Evolutionary conservation across 2,888 invertebrate genomes (phyloP), one percentile per base, ranked within the genome.

Genomic region (Caenorhabditis auriculariae): DNA sequence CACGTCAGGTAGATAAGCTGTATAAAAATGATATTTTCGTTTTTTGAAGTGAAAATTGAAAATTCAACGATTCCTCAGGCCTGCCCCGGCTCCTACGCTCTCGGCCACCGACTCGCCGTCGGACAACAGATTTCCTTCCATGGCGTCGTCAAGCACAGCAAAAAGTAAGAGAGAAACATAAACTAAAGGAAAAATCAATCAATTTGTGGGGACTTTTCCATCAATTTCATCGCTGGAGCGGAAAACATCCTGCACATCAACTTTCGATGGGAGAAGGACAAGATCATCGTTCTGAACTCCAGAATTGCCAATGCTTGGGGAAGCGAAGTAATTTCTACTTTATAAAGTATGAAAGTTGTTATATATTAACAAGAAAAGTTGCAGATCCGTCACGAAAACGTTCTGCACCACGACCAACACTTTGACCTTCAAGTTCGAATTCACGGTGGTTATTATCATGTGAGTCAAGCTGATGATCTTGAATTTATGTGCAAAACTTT

Each of bases 351-450:
- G n/a, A 9, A 7, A 27, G 17, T 19, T 0, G 7, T 4, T 0
- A n/a, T 1, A 21, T 7, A 4, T 19, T 28, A 15, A 24, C 24
- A 38, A 9, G 32, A 15, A 35, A 45, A n/a, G 2, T 48, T 54
- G 21, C 41, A 60, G 60, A 45, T 61, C 39, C 35, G 44, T 15
- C 60, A 61, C 45, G 43, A 46, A 23, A 61, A 61, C 60, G 56
- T 56, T 35, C 56, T 61, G 4, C 60, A 61, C 42, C 55, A 56
- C 49, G 60, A 61, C 42, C 51, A 53, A 4, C n/a, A 52, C 5
- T 61, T 61, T 28, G 60, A 61, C n/a, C 45, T 61, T 4, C 60
- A 56, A 45, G 29, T 61, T 37, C 60, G 60, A 27, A 56, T 61
- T 42, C 56, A 61, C 51, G 56, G 56, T 27, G 56, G 60, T 41